Evolutionary conservation across 53 echinoderm and acorn worm genomes (phyloP).

Genomic region (Paracentrotus lividus): DNA sequence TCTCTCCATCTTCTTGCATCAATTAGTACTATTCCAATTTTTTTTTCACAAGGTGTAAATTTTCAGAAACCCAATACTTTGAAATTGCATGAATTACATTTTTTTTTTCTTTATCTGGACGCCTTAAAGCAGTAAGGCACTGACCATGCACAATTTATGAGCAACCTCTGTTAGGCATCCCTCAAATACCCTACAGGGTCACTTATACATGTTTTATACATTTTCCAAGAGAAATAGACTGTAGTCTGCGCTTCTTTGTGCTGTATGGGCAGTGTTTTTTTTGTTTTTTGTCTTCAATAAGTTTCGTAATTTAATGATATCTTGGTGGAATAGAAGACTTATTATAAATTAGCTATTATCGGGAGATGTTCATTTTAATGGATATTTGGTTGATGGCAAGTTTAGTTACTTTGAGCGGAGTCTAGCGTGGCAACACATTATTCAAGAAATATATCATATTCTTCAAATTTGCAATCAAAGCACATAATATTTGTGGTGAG

Average conservation of each 20-base stretch:
- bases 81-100: slow-evolving; percentile 12
- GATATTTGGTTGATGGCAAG: too few species aligned
- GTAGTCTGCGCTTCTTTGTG: neutral
- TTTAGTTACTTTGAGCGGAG: too few species aligned
- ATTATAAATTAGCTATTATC: too few species aligned
- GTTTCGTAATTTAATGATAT: too few species aligned
- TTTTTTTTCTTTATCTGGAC: neutral
- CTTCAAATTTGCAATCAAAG: too few species aligned
- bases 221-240: neutral
- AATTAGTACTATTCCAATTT: neutral
- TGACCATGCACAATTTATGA: slow-evolving; percentile 5
- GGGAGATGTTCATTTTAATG: too few species aligned
- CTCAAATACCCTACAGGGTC: neutral
- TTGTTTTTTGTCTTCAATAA: too few species aligned
- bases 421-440: too few species aligned
- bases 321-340: too few species aligned
- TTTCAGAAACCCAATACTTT: neutral
- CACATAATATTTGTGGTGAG: too few species aligned
- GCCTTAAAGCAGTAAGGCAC: neutral
- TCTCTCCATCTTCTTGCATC: neutral
- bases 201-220: neutral
- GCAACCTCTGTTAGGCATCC: neutral
- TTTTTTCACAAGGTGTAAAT: neutral
- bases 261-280: too few species aligned
- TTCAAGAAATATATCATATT: too few species aligned